phyloP scores from a whole-genome alignment of 2,113 vertebrate genomes.

The Nerophis ophidion region DNA sequence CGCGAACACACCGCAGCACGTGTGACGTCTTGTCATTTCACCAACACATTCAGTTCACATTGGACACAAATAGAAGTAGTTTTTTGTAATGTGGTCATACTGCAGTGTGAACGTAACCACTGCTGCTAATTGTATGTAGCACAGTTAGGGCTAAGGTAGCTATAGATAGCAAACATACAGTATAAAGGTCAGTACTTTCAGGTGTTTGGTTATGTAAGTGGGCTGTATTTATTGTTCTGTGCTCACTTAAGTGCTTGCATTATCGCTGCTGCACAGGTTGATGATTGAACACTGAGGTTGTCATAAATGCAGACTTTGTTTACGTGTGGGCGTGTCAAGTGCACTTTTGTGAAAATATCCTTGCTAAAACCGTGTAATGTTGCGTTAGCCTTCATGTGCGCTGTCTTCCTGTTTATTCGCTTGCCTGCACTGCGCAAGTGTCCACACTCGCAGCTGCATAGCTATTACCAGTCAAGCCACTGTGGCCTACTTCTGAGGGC shows the following conservation, averaged over 20 bases:
- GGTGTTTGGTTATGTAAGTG: neutral
- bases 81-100: too few relatives aligned
- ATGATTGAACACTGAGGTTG: neutral
- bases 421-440: neutral
- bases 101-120: too few relatives aligned
- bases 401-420: slow-evolving; percentile 6
- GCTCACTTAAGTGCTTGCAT: neutral
- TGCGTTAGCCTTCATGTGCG: slow-evolving; percentile 3
- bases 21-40: too few relatives aligned
- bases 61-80: too few relatives aligned
- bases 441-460: slow-evolving; percentile 52
- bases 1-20: too few relatives aligned
- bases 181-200: too few relatives aligned
- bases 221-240: neutral
- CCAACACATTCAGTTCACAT: too few relatives aligned
- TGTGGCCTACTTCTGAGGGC: slow-evolving; percentile 62
- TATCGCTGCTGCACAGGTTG: neutral
- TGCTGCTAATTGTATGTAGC: too few relatives aligned
- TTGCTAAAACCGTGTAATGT: neutral
- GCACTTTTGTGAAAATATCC: neutral
- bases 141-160: too few relatives aligned
- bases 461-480: slow-evolving; percentile 63
- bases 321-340: neutral
- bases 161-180: too few relatives aligned
- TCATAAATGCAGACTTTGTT: slow-evolving; percentile 51